Conservation (phyloP, 2,113 vertebrate genomes). For the Eidolon helvum region DNA sequence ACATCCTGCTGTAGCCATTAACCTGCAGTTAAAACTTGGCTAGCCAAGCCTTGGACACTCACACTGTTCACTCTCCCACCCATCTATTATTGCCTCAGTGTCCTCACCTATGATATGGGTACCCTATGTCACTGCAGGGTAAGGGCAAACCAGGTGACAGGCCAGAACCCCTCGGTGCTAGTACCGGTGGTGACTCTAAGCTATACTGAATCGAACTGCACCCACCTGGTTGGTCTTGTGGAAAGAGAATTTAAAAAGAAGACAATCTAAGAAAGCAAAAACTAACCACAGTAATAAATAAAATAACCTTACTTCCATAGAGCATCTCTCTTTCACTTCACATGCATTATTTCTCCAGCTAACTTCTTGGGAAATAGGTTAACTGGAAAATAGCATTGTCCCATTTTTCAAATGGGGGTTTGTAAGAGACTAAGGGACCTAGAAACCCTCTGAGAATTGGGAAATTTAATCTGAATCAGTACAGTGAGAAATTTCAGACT, state of each 20-base stretch:
- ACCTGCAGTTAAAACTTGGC: background rate
- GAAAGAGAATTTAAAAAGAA: background rate
- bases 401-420: conserved; percentile 62
- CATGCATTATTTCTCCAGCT: background rate
- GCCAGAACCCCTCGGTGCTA: background rate
- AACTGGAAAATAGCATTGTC: conserved; percentile 66
- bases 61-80: background rate
- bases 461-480: conserved; percentile 58
- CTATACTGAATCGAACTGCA: background rate
- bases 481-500: conserved; percentile 20
- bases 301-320: background rate
- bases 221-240: background rate
- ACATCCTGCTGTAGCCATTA: background rate
- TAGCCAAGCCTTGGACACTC: background rate
- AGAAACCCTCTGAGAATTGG: conserved; percentile 58
- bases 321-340: background rate
- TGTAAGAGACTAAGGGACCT: conserved; percentile 56
- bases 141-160: background rate
- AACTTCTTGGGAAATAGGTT: conserved; percentile 69
- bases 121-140: background rate
- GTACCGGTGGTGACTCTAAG: background rate
- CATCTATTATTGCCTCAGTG: background rate
- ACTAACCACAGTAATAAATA: background rate
- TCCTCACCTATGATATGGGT: background rate
- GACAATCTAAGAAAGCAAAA: background rate